These are phyloP conservation scores for Orchestia grillus DNA, from an alignment of 1,140 invertebrate genomes.

Conservation along the genomic window DNA sequence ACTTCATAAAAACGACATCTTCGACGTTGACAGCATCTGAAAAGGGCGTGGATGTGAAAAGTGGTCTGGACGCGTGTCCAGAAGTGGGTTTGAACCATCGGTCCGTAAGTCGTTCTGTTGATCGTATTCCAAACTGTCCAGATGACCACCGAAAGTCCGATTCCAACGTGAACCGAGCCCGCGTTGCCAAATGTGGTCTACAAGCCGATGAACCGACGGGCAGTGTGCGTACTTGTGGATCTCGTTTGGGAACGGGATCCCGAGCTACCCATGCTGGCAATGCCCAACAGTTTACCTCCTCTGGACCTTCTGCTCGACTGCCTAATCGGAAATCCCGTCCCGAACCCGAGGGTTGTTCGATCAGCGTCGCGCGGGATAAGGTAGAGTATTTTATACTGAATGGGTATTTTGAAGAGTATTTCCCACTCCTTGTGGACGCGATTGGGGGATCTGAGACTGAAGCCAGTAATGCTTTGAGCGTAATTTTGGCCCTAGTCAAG, in stretches of 20 bases:
- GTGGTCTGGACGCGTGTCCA: neutral
- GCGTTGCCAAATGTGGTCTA: neutral
- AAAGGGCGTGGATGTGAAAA: neutral
- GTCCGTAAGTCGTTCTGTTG: neutral
- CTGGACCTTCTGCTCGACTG: neutral
- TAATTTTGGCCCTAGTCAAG: conserved; percentile 40
- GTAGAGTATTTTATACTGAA: conserved; percentile 55
- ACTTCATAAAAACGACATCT: neutral
- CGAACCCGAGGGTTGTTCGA: neutral
- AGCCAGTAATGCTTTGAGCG: conserved; percentile 43
- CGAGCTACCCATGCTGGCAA: neutral
- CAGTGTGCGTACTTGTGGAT: neutral
- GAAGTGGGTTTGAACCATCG: neutral
- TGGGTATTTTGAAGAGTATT: conserved; percentile 63
- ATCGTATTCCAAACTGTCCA: neutral
- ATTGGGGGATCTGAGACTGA: conserved; percentile 41
- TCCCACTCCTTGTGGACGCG: conserved; percentile 57
- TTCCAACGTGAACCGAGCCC: neutral
- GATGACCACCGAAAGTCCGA: neutral
- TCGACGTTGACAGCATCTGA: neutral
- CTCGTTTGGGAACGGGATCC: neutral
- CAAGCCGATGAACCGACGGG: neutral
- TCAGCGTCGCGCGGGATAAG: neutral
- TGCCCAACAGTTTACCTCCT: neutral
- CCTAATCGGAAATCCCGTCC: neutral